Conservation (phyloP, 2,113 vertebrate species). For the Gracilinanus agilis region DNA sequence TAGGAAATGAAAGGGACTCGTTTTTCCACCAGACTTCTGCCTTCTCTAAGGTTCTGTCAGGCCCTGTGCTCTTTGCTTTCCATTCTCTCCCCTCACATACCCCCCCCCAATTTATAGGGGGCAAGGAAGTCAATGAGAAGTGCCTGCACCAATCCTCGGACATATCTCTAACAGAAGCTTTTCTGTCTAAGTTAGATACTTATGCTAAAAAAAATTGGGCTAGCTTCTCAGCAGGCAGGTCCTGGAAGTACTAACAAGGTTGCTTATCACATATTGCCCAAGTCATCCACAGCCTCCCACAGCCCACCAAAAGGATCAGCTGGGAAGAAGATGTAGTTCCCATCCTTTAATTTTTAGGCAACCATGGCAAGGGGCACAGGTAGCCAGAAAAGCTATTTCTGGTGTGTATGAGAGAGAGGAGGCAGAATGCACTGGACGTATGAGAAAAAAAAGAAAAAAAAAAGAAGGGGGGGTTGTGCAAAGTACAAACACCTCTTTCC, state of each 20-base stretch:
- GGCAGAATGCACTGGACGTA: not conserved
- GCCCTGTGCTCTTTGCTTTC: not conserved
- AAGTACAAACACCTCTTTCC: constrained; percentile 16
- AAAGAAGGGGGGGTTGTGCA: not conserved
- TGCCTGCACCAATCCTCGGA: not conserved
- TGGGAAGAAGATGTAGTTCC: constrained; percentile 9
- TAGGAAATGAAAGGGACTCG: not conserved
- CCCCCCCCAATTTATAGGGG: not conserved
- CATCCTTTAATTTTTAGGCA: constrained; percentile 12
- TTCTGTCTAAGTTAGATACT: constrained; percentile 32
- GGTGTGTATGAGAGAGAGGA: not conserved
- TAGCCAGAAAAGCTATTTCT: not conserved
- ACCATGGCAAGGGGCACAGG: not conserved
- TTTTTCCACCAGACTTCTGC: constrained; percentile 4
- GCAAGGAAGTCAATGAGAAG: constrained; percentile 18
- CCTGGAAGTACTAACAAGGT: constrained; percentile 21
- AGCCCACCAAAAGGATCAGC: not conserved
- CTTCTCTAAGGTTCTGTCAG: constrained; percentile 39
- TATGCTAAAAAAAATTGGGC: not conserved
- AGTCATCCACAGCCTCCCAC: constrained; percentile 25
- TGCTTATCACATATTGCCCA: constrained; percentile 62
- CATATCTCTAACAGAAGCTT: not conserved
- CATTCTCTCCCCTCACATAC: not conserved
- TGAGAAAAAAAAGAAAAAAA: not conserved
- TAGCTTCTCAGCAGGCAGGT: constrained; percentile 14